These are phyloP conservation scores for Mus musculus DNA, from an alignment of 2,113 vertebrate genomes.

Conservation along the genomic window GRCm39 chr11:29526001-29526500, in stretches of 20 bases:
- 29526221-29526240: too few relatives aligned
- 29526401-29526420: background rate
- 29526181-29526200: too few relatives aligned
- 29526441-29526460: constrained; percentile 32
- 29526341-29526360: background rate
- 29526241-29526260: too few relatives aligned
- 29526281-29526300: too few relatives aligned
- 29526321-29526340: background rate
- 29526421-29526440: constrained; percentile 59
- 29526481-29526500: constrained; percentile 48
- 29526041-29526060: background rate
- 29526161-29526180: too few relatives aligned
- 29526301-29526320: too few relatives aligned
- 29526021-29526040: background rate
- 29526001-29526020: background rate
- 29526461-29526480: constrained; percentile 42
- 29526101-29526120: background rate
- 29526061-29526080: background rate
- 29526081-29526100: background rate
- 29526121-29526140: background rate
- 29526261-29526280: too few relatives aligned
- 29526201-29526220: too few relatives aligned
- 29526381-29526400: background rate
- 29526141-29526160: too few relatives aligned
- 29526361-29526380: background rate